phyloP scores from a whole-genome alignment of 2,888 invertebrate species.

The Melipona beecheii region DNA sequence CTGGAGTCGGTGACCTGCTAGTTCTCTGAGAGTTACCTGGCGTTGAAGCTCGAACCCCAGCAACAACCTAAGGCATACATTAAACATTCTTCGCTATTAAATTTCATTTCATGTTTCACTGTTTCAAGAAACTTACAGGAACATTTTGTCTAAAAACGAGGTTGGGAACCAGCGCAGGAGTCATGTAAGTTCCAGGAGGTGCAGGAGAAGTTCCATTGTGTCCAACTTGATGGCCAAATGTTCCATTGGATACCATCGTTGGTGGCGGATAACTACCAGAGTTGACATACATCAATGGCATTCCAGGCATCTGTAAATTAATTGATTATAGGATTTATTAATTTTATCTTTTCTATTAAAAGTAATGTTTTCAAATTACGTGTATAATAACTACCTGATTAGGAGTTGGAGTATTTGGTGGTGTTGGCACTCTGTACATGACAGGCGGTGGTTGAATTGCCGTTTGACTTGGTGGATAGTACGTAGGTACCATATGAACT shows the following conservation, averaged over 20 bases:
- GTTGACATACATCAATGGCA: slow-evolving; percentile 82
- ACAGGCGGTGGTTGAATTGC: slow-evolving; percentile 80
- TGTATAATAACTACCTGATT: slow-evolving; percentile 74
- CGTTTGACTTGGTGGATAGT: slow-evolving; percentile 80
- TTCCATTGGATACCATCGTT: slow-evolving; percentile 77
- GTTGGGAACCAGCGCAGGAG: slow-evolving; percentile 80
- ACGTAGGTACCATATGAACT: slow-evolving; percentile 80
- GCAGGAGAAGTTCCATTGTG: slow-evolving; percentile 78
- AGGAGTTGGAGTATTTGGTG: slow-evolving; percentile 81
- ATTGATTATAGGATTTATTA: not conserved
- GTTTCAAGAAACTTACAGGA: slow-evolving; percentile 72
- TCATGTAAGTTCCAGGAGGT: slow-evolving; percentile 79
- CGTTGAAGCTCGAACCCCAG: slow-evolving; percentile 80
- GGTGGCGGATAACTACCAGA: slow-evolving; percentile 80
- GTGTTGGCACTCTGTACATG: slow-evolving; percentile 82
- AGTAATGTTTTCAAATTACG: not conserved
- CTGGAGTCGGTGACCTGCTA: slow-evolving; percentile 82
- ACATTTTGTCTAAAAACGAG: slow-evolving; percentile 82
- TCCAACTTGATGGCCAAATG: slow-evolving; percentile 79
- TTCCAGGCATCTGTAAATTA: slow-evolving; percentile 76
- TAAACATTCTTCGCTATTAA: not conserved
- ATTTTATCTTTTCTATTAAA: not conserved
- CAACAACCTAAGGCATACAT: slow-evolving; percentile 70
- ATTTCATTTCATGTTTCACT: not conserved
- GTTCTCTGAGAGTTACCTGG: slow-evolving; percentile 81